Conservation (phyloP, 2,888 invertebrate species). For the Dastarcus helophoroides region DNA sequence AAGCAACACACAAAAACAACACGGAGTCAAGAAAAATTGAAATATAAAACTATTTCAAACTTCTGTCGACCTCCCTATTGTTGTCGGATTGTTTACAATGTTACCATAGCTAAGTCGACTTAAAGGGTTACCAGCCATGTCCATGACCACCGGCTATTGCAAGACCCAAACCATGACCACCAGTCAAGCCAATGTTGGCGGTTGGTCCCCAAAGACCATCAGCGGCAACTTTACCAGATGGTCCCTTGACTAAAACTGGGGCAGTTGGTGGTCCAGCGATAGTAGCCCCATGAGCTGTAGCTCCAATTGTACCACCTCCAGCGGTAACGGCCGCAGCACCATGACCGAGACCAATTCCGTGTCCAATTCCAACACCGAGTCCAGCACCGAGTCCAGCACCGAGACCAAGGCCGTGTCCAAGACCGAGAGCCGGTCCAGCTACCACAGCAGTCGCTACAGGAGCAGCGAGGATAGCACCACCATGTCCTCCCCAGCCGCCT, state of each 20-base stretch:
- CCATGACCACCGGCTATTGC: conserved; percentile 10
- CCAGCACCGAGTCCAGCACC: conserved; percentile 11
- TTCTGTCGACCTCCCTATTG: too few relatives aligned
- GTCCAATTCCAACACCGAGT: conserved; percentile 4
- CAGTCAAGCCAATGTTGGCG: conserved; percentile 12
- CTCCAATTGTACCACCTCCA: conserved; percentile 11
- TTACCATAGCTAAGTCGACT: too few relatives aligned
- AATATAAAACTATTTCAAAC: too few relatives aligned
- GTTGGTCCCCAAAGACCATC: conserved; percentile 25
- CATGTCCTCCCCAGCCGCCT: conserved; percentile 9
- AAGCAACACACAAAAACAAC: too few relatives aligned
- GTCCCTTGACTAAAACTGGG: conserved; percentile 11
- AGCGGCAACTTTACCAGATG: conserved; percentile 21
- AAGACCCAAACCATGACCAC: conserved; percentile 9
- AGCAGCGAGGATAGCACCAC: conserved; percentile 9
- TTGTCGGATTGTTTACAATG: too few relatives aligned
- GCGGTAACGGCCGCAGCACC: conserved; percentile 15
- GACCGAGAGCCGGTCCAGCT: conserved; percentile 13
- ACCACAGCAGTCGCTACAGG: conserved; percentile 8
- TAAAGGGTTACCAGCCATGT: conserved; percentile 10
- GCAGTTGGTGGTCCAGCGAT: conserved; percentile 13
- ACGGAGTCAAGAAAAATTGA: too few relatives aligned
- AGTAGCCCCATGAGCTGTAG: conserved; percentile 11
- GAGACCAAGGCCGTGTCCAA: conserved; percentile 8
- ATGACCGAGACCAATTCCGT: conserved; percentile 11